A percentile compares a stretch with the other conserved stretches of the same genome.
These are phyloP conservation scores for Mugil cephalus DNA, from an alignment of 2,113 vertebrate species.

Conservation along the genomic window DNA sequence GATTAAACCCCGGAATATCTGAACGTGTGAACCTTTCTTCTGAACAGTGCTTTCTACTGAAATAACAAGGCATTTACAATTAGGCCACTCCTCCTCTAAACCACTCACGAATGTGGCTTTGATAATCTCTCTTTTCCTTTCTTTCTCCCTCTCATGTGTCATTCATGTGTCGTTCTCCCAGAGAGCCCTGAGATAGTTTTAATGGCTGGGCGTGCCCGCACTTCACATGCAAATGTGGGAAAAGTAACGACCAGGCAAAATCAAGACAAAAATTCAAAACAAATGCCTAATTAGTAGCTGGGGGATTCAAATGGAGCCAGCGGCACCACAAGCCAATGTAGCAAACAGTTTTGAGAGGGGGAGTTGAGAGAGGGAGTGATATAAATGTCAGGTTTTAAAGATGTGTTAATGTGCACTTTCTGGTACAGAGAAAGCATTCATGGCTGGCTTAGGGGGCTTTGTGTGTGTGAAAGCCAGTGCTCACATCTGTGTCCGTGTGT, in stretches of 20 bases:
- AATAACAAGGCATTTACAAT: slow-evolving; percentile 40
- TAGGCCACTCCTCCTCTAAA: slow-evolving; percentile 26
- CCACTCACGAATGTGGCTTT: slow-evolving; percentile 26
- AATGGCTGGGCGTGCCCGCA: slow-evolving; percentile 60
- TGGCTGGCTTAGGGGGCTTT: slow-evolving; percentile 23
- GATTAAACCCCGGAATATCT: neutral
- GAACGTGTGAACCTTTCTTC: slow-evolving; percentile 1
- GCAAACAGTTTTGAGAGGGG: slow-evolving; percentile 55
- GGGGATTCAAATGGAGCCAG: slow-evolving; percentile 66
- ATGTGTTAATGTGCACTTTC: slow-evolving; percentile 71
- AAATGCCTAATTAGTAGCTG: slow-evolving; percentile 79
- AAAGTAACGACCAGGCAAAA: slow-evolving; percentile 61
- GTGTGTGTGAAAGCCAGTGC: slow-evolving; percentile 9
- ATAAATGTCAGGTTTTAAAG: slow-evolving; percentile 68
- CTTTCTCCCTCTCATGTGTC: slow-evolving; percentile 45
- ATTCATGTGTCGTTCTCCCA: slow-evolving; percentile 34
- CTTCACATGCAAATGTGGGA: slow-evolving; percentile 75
- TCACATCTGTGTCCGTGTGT: slow-evolving; percentile 10
- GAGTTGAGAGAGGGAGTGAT: slow-evolving; percentile 40
- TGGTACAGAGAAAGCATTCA: slow-evolving; percentile 50
- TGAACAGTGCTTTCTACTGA: slow-evolving; percentile 5
- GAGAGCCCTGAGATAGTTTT: slow-evolving; percentile 54
- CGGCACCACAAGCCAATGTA: slow-evolving; percentile 51
- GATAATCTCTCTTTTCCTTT: slow-evolving; percentile 34
- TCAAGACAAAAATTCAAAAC: slow-evolving; percentile 72